A percentile compares a stretch with the other conserved stretches of the same genome.
Conservation (phyloP, 2,113 vertebrate species). For the Psephotus haematonotus region DNA sequence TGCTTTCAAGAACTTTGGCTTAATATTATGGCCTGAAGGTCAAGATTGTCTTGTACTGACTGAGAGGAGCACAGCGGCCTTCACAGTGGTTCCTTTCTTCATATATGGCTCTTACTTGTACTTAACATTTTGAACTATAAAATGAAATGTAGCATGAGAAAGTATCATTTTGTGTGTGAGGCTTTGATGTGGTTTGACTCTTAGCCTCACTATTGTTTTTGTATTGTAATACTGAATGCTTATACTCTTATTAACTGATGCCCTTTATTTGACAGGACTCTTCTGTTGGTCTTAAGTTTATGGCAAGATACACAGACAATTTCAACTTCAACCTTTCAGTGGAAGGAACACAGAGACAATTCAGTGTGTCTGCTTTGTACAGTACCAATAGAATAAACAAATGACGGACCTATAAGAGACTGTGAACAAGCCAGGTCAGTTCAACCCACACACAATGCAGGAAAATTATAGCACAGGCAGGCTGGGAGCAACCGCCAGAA, state of each 20-base stretch:
- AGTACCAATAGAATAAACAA: neutral
- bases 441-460: neutral
- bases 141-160: neutral
- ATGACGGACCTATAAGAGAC: neutral
- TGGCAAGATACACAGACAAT: neutral
- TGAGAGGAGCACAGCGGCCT: neutral
- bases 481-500: neutral
- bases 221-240: neutral
- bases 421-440: neutral
- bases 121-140: slow-evolving; percentile 12
- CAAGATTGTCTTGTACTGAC: neutral
- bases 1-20: slow-evolving; percentile 6
- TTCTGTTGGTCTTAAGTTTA: neutral
- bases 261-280: neutral
- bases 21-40: slow-evolving; percentile 7
- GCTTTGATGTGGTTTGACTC: slow-evolving; percentile 14
- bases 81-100: neutral
- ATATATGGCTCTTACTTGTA: neutral
- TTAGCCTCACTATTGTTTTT: neutral
- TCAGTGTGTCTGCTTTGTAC: neutral
- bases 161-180: neutral
- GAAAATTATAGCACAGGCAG: neutral
- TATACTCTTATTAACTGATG: neutral
- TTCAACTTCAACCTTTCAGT: neutral
- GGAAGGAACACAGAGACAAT: neutral